Evolutionary conservation across 2,113 vertebrate genomes (phyloP), one percentile per base, ranked within the genome.

Genomic region (Danionella cerebrum): DNA sequence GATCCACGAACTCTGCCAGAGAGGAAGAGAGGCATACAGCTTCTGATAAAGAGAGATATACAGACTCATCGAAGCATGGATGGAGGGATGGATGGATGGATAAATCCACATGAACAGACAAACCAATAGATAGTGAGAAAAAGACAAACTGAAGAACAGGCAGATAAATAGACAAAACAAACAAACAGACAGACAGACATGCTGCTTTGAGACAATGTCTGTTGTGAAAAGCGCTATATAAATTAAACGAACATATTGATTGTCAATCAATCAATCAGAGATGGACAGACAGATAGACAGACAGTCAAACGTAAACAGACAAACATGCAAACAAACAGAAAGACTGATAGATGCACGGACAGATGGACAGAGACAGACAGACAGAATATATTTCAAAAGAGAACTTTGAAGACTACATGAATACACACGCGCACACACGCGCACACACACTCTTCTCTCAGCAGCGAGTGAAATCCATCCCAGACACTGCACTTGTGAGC

Each of bases 341-440:
- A 21, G 44, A 22, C 0, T 6, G 44, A 47, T 1, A 22, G 19
- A 47, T 0, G 3, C 9, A 21, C 1, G 21, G 16, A 21, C 2
- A 19, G 18, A 45, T 0, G 10, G 18, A 6, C 7, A 21, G 1
- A 19, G 16, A 21, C 2, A 9, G 18, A 45, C 0, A 19, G 8
- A 44, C 1, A 44, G 41, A 44, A n/a, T n/a, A n/a, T n/a, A n/a
- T n/a, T n/a, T n/a, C n/a, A n/a, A n/a, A n/a, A n/a, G n/a, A n/a
- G n/a, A n/a, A n/a, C n/a, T n/a, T n/a, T n/a, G n/a, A 33, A 51
- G 51, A 68, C 39, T 48, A 73, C 41, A 12, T 27, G 31, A 38
- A 14, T 52, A 47, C 14, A 42, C 31, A n/a, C n/a, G n/a, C n/a
- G 67, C 47, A 67, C 25, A 22, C 25, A 16, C 53, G 33, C 19